Evolutionary conservation across 2,888 invertebrate species (phyloP).

Genomic region (Melieria crassipennis): DNA sequence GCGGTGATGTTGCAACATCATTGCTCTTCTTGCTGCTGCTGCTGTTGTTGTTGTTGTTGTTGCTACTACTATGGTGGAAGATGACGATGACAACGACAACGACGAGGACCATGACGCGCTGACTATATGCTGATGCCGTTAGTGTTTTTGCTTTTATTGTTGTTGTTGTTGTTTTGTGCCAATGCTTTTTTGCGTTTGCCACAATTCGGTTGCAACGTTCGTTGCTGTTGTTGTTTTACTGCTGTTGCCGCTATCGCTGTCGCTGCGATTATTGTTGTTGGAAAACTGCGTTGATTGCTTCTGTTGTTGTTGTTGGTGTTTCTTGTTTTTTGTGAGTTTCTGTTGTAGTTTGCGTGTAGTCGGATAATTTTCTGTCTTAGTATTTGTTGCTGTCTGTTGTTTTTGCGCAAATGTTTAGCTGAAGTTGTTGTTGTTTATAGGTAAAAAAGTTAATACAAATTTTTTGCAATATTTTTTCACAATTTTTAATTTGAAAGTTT

Average conservation of each 20-base stretch:
- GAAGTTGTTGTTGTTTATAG: not conserved
- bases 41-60: conserved; percentile 44
- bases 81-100: conserved; percentile 17
- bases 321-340: conserved; percentile 8
- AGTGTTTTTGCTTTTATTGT: not conserved
- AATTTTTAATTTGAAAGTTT: too few relatives aligned
- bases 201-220: not conserved
- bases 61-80: not conserved
- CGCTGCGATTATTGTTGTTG: not conserved
- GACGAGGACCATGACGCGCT: conserved; percentile 34
- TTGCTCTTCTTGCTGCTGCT: conserved; percentile 42
- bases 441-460: not conserved
- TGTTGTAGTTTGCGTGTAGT: too few relatives aligned
- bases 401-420: not conserved
- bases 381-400: not conserved
- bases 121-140: conserved; percentile 17
- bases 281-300: not conserved
- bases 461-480: not conserved
- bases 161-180: not conserved
- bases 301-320: conserved; percentile 3
- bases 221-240: conserved; percentile 20
- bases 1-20: conserved; percentile 51
- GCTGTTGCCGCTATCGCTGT: conserved; percentile 16
- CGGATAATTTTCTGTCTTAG: not conserved
- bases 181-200: not conserved